phyloP scores from a whole-genome alignment of 2,797 vertebrate species.

The Falco berigora region DNA sequence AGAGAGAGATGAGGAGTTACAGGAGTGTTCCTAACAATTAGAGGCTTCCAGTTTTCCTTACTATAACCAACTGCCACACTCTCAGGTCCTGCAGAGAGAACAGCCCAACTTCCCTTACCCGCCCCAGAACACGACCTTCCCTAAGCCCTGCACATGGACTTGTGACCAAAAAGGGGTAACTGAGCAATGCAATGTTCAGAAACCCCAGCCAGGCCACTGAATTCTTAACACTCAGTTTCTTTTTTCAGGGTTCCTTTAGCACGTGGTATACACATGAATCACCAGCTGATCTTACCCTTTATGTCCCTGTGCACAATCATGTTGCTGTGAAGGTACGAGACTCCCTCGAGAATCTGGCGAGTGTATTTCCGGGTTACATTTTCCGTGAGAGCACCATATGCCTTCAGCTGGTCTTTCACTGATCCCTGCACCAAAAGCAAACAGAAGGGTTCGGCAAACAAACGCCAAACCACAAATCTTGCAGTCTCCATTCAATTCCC shows the following conservation, averaged over 20 bases:
- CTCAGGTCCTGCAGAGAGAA: background rate
- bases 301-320: conserved; percentile 99
- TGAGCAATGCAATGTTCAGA: background rate
- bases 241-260: background rate
- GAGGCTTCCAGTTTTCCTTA: background rate
- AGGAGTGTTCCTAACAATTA: background rate
- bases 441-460: background rate
- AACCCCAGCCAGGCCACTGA: background rate
- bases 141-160: background rate
- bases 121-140: background rate
- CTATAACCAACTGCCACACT: background rate
- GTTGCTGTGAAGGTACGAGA: conserved; percentile 98
- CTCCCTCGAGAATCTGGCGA: conserved; percentile 93
- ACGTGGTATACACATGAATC: background rate
- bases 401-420: conserved; percentile 97
- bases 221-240: background rate
- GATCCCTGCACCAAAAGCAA: conserved; percentile 80
- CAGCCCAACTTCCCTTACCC: background rate
- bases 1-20: background rate
- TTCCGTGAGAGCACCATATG: conserved; percentile 94
- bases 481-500: background rate
- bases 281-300: conserved; percentile 80
- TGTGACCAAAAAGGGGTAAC: background rate
- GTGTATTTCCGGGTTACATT: conserved; percentile 96
- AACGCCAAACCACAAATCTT: background rate